Percentiles rank a stretch among this genome's conserved stretches.
phyloP scores from a whole-genome alignment of 2,113 vertebrate genomes.

The Hystrix brachyura region DNA sequence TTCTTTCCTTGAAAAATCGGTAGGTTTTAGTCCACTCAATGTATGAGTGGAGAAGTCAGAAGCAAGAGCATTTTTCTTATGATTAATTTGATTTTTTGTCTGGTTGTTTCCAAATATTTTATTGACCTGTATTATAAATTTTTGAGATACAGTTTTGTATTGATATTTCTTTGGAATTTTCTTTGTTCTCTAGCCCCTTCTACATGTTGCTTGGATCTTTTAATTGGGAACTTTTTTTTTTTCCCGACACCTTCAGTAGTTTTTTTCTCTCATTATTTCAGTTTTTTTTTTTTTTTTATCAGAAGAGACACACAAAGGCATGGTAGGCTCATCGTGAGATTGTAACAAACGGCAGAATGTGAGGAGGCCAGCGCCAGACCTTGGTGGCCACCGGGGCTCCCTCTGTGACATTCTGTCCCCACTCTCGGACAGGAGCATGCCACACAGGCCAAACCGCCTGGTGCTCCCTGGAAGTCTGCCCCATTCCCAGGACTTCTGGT shows the following conservation, averaged over 20 bases:
- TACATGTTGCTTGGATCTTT: neutral
- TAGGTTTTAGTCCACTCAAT: neutral
- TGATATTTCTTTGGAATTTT: neutral
- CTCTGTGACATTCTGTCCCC: neutral
- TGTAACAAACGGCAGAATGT: neutral
- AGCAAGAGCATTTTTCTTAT: neutral
- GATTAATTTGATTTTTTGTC: neutral
- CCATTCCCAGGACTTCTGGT: neutral
- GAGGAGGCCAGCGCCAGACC: neutral
- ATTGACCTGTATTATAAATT: neutral
- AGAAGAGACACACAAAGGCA: neutral
- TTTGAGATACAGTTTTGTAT: neutral
- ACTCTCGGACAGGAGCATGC: neutral
- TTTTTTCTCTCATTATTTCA: too few relatives aligned
- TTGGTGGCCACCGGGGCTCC: neutral
- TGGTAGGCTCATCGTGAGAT: neutral
- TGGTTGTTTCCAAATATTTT: neutral
- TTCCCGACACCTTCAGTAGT: neutral
- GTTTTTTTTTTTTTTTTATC: neutral
- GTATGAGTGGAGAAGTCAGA: neutral
- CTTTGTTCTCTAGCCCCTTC: neutral
- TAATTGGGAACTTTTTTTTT: neutral
- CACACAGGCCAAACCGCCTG: accelerated
- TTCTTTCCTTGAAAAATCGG: neutral
- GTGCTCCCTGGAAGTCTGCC: neutral